These are phyloP conservation scores for Morone chrysops DNA, from an alignment of 2,113 vertebrate species.

Conservation along the genomic window DNA sequence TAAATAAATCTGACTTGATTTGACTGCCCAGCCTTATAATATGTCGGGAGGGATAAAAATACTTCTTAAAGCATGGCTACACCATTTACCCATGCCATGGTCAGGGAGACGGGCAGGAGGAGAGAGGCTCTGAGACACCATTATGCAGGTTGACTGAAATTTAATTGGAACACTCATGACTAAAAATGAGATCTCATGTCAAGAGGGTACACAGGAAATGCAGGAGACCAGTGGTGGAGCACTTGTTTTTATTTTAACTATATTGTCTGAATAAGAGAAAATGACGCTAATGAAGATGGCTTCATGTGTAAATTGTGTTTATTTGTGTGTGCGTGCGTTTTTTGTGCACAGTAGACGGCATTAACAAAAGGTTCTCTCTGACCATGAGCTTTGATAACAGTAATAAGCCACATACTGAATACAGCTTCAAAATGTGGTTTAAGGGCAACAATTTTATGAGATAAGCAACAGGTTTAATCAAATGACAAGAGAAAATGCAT, in stretches of 20 bases:
- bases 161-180: conserved; percentile 52
- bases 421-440: background rate
- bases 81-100: conserved; percentile 32
- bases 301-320: conserved; percentile 11
- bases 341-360: background rate
- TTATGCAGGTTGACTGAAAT: conserved; percentile 65
- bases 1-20: conserved; percentile 64
- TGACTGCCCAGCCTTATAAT: conserved; percentile 53
- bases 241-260: conserved; percentile 29
- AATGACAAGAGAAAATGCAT: background rate
- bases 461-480: conserved; percentile 40
- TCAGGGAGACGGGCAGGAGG: conserved; percentile 39
- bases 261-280: conserved; percentile 20
- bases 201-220: conserved; percentile 20
- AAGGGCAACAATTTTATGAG: conserved; percentile 24
- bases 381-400: conserved; percentile 2
- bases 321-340: conserved; percentile 2
- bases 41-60: conserved; percentile 56
- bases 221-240: conserved; percentile 8
- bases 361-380: background rate
- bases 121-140: conserved; percentile 38
- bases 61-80: conserved; percentile 26
- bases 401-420: conserved; percentile 3
- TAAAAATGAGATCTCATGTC: conserved; percentile 57
- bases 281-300: conserved; percentile 4